Evolutionary conservation across 2,888 invertebrate species (phyloP), one percentile per base, ranked within the genome.

Genomic region (Graphium colonna): DNA sequence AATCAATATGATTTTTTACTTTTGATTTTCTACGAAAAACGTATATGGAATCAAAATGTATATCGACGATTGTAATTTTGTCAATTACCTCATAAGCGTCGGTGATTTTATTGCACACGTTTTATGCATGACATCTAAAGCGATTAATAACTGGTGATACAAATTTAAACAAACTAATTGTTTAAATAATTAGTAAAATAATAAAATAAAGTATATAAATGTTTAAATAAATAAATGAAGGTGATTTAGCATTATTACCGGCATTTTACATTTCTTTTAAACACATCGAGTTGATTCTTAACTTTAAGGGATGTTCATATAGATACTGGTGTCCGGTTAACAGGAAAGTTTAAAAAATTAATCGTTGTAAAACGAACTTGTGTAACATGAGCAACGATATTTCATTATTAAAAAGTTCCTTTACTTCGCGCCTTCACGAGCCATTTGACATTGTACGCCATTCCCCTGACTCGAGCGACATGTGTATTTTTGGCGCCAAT

Each of bases 391-490:
- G 65, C 59, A 60, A 58, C 62, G 57, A 62, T 69, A 65, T 69
- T 68, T 69, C 65, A 52, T 58, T 68, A 68, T 73, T 74, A 72
- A 71, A 71, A 62, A 60, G 55, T 57, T 61, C 57, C 56, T 69
- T 64, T 68, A 59, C 56, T 70, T 82, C 70, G 73, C 84, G 80
- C 83, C 83, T 83, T 74, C 68, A 65, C 77, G 83, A 69, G 65
- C 69, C 78, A 81, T 85, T 82, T 80, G 75, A 77, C 64, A 62
- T 61, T 58, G 62, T 71, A 73, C 73, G 81, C 75, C 60, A 67
- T 75, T 77, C 69, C 67, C 65, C 61, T 55, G 57, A 59, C 9
- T 33, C 33, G 33, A 33, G 56, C 65, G 67, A 64, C 65, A 59
- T 60, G 52, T 59, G 62, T 75, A 78, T 77, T 79, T 79, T 74